Evolutionary conservation across 2,888 invertebrate species (phyloP).

Genomic region (Dynastes grantii): DNA sequence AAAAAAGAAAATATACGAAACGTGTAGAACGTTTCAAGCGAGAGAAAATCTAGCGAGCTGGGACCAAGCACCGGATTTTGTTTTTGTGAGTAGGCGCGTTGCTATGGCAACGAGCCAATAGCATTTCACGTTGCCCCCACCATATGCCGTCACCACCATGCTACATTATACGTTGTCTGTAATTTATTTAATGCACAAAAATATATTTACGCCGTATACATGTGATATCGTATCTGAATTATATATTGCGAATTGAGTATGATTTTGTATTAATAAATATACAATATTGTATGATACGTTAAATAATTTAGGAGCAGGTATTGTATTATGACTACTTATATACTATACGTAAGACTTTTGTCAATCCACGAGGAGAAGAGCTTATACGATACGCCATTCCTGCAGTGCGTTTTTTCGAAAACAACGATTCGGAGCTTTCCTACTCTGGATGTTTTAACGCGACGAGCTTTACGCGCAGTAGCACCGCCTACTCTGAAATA

Average conservation of each 20-base stretch:
- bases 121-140: conserved; percentile 61
- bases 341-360: conserved; percentile 10
- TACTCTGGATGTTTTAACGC: conserved; percentile 45
- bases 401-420: conserved; percentile 47
- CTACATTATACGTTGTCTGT: conserved; percentile 51
- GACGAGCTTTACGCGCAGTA: conserved; percentile 56
- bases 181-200: conserved; percentile 53
- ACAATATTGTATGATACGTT: background rate
- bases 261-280: conserved; percentile 8
- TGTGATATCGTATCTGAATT: conserved; percentile 21
- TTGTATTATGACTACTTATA: background rate
- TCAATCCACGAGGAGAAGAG: conserved; percentile 12
- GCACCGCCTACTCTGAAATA: conserved; percentile 64
- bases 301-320: background rate
- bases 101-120: conserved; percentile 66
- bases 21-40: conserved; percentile 62
- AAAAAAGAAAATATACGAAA: conserved; percentile 59
- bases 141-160: conserved; percentile 56
- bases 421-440: conserved; percentile 43
- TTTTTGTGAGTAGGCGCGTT: conserved; percentile 68
- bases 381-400: conserved; percentile 28
- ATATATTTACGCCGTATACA: conserved; percentile 40
- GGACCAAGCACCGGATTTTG: conserved; percentile 64
- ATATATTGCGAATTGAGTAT: conserved; percentile 29
- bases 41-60: conserved; percentile 57